Evolutionary conservation across 2,888 invertebrate species (phyloP), one percentile per base, ranked within the genome.

Genomic region (Drosophila setosimentum): DNA sequence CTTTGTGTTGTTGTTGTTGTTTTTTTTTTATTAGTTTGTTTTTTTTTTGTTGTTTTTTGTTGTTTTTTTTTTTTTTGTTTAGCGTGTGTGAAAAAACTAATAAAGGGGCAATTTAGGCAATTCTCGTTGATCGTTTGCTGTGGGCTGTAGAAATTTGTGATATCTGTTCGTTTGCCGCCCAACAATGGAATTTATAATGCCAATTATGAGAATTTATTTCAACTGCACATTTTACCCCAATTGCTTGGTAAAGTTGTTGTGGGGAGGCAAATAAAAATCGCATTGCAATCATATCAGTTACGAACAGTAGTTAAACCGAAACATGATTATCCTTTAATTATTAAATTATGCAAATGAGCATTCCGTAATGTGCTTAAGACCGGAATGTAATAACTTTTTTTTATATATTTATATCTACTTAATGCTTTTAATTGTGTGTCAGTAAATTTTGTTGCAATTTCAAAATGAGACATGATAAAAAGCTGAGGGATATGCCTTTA

Each of bases 61-160:
- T 42, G 53, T 50, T 29, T 59, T 8, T 68, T 42, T 37, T 62
- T 60, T 21, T 59, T 45, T 40, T 50, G 61, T 87, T 88, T 78
- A 88, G 83, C 82, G 90, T 90, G 87, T 87, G 87, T 89, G 87
- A 90, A 87, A 90, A 87, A 88, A 88, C 87, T 88, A 90, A 87
- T 87, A 90, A 87, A 90, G 83, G 73, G 77, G 80, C 89, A 88
- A 87, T 90, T 87, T 90, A 72, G 89, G 82, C 89, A 86, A 88
- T 88, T 78, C 83, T 55, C 72, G 63, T 76, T 87, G 80, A 82
- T 88, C 71, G 83, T 64, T 77, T 40, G 64, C 55, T 55, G 45
- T 63, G 65, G 42, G 40, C 61, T 29, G 45, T 37, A 65, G 59
- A 66, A 67, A 68, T 73, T 67, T 70, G 57, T 68, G 63, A 72